These are phyloP conservation scores for Epirrhoe tristata DNA, from an alignment of 2,888 invertebrate genomes.

Conservation along the genomic window DNA sequence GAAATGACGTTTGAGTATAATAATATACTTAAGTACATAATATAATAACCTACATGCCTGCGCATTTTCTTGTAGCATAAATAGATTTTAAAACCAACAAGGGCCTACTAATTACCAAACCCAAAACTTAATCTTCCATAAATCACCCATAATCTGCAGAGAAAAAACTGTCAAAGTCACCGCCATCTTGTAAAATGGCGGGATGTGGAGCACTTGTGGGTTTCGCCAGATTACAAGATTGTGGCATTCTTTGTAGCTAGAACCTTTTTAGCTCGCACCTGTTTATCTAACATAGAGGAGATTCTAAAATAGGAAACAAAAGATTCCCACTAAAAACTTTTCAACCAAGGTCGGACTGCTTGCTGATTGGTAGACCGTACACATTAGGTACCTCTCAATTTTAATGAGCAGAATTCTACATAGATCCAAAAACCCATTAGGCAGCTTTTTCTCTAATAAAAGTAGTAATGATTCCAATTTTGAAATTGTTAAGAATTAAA, in stretches of 20 bases:
- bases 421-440: too few relatives aligned
- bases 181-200: conserved; percentile 17
- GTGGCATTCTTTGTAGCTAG: neutral
- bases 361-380: too few relatives aligned
- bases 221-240: conserved; percentile 1
- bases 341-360: too few relatives aligned
- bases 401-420: too few relatives aligned
- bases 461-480: neutral
- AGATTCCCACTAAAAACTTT: too few relatives aligned
- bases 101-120: conserved; percentile 5
- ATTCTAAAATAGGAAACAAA: too few relatives aligned
- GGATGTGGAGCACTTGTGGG: conserved; percentile 16
- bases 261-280: neutral
- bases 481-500: neutral
- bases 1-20: too few relatives aligned
- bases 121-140: conserved; percentile 14
- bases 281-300: neutral
- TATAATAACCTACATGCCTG: too few relatives aligned
- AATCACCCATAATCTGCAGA: conserved; percentile 18
- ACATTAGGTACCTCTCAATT: too few relatives aligned
- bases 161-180: conserved; percentile 14
- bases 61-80: neutral
- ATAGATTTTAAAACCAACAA: neutral
- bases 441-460: too few relatives aligned
- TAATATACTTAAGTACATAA: too few relatives aligned